Evolutionary conservation across 2,797 vertebrate genomes (phyloP).

Genomic region (Xenopus petersii): DNA sequence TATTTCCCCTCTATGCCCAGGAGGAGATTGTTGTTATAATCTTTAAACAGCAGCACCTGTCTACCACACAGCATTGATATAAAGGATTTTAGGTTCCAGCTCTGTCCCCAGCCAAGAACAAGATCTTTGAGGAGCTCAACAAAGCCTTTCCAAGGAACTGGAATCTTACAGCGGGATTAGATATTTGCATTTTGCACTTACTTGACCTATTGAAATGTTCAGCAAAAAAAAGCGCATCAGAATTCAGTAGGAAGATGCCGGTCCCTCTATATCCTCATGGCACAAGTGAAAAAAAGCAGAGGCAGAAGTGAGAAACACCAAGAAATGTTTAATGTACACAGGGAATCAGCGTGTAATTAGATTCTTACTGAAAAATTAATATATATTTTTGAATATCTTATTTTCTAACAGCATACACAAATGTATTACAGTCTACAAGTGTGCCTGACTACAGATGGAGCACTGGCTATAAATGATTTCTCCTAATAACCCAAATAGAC

Average conservation of each 20-base stretch:
- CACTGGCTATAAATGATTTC: too few species aligned
- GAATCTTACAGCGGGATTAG: slow-evolving; percentile 18
- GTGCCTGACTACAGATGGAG: too few species aligned
- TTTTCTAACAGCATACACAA: too few species aligned
- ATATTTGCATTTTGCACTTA: slow-evolving; percentile 7
- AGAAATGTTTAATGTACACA: neutral
- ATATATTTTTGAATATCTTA: too few species aligned
- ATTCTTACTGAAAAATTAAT: too few species aligned
- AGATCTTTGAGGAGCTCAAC: neutral
- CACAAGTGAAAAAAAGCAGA: neutral
- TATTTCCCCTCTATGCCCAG: too few species aligned
- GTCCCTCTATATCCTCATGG: neutral
- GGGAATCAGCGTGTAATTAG: too few species aligned
- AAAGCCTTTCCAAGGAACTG: slow-evolving; percentile 6
- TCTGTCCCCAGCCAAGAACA: slow-evolving; percentile 23
- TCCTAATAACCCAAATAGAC: too few species aligned
- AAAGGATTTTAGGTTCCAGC: slow-evolving; percentile 12
- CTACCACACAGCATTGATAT: neutral
- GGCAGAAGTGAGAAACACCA: too few species aligned
- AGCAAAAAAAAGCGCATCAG: slow-evolving; percentile 6
- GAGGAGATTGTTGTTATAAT: too few species aligned
- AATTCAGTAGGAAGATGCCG: neutral
- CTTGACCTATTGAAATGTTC: slow-evolving; percentile 24
- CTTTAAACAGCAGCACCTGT: slow-evolving; percentile 5
- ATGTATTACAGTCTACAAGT: too few species aligned